phyloP scores from a whole-genome alignment of 2,113 vertebrate species.

The Leptosomus discolor region DNA sequence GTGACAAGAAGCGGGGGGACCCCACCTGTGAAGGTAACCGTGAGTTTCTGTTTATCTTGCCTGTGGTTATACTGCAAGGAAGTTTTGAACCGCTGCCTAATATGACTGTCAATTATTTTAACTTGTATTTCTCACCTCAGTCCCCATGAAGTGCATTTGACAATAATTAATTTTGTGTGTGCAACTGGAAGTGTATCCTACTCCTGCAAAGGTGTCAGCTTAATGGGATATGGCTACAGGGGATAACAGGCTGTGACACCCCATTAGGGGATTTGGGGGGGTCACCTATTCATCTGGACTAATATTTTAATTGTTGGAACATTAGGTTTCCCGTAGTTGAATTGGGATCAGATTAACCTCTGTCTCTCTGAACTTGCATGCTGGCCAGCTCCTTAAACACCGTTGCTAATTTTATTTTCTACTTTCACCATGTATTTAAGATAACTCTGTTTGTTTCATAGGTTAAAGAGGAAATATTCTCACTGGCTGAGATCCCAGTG shows the following conservation, averaged over 20 bases:
- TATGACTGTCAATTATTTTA: slow-evolving; percentile 19
- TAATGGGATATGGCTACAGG: slow-evolving; percentile 15
- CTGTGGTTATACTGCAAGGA: background rate
- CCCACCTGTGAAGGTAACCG: background rate
- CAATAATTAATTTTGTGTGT: slow-evolving; percentile 51
- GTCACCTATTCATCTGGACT: slow-evolving; percentile 29
- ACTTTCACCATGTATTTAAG: slow-evolving; percentile 25
- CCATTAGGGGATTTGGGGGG: background rate
- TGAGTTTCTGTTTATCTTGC: slow-evolving; percentile 26
- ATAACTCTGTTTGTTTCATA: slow-evolving; percentile 45
- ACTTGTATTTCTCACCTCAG: slow-evolving; percentile 33
- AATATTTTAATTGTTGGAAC: slow-evolving; percentile 52
- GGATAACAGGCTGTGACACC: slow-evolving; percentile 27
- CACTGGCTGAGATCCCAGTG: slow-evolving; percentile 39
- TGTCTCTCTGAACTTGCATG: slow-evolving; percentile 20
- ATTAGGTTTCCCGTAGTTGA: slow-evolving; percentile 27
- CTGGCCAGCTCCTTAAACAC: slow-evolving; percentile 47
- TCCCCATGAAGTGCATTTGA: slow-evolving; percentile 28
- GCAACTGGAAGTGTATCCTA: slow-evolving; percentile 22
- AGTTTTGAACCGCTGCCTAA: slow-evolving; percentile 31
- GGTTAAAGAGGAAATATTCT: slow-evolving; percentile 51
- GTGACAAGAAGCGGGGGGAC: background rate
- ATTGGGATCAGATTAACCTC: slow-evolving; percentile 48
- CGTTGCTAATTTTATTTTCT: slow-evolving; percentile 52
- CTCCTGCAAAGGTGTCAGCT: slow-evolving; percentile 44